Evolutionary conservation across 2,888 invertebrate genomes (phyloP).

Genomic region (Lydus trimaculatus): DNA sequence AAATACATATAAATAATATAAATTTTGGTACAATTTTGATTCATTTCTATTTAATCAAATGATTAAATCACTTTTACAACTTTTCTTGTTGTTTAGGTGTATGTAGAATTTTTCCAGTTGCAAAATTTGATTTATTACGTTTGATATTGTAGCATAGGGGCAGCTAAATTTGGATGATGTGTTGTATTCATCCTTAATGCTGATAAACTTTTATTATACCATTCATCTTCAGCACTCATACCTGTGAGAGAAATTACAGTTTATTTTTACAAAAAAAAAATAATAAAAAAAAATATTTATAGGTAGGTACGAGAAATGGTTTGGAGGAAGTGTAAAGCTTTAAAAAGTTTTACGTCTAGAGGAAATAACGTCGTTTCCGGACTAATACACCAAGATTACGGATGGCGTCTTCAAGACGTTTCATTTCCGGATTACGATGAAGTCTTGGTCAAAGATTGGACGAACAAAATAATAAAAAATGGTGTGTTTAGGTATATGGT

Average conservation of each 20-base stretch:
- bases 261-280: too few relatives aligned
- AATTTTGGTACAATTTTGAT: constrained; percentile 24
- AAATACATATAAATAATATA: neutral
- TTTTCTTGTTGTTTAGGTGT: neutral
- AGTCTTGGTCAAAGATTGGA: constrained; percentile 41
- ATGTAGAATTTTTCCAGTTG: too few relatives aligned
- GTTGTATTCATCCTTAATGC: constrained; percentile 97
- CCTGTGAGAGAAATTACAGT: constrained; percentile 65
- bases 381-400: constrained; percentile 49
- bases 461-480: neutral
- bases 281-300: too few relatives aligned
- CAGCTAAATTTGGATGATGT: constrained; percentile 93
- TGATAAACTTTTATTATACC: constrained; percentile 98
- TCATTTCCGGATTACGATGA: constrained; percentile 56
- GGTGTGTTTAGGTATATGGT: neutral
- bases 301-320: too few relatives aligned
- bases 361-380: constrained; percentile 47
- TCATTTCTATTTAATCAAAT: neutral
- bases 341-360: constrained; percentile 31
- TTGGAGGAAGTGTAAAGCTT: constrained; percentile 14
- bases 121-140: constrained; percentile 75
- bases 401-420: constrained; percentile 57
- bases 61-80: neutral
- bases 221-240: constrained; percentile 93
- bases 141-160: constrained; percentile 97